Base-by-base conservation (phyloP, 2,888 invertebrate species). In the Coleophora deauratella region DNA sequence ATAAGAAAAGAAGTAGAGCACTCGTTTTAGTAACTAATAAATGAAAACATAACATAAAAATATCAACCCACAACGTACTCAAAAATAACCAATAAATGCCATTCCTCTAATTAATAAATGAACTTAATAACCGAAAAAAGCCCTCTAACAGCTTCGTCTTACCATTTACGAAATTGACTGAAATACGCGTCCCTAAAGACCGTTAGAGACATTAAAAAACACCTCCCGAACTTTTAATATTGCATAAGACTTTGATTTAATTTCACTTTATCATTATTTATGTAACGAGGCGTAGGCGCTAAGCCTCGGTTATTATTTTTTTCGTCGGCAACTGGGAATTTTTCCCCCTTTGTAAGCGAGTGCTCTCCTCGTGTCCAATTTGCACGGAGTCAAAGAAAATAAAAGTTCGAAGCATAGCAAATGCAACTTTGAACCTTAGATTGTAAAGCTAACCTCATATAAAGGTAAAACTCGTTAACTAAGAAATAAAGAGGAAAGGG, bases 251-350 rank as follows among this genome's bases (percentile, higher is more conserved):
- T 79, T 82, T 82, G 84, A 85, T 85, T 84, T 85, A 85, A 85
- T 84, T 85, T 82, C 77, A 73, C 67, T 85, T 85, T 84, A 85
- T 84, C 80, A 82, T 85, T 85, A 85, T 85, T 85, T 84, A 85
- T 85, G 85, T 75, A 81, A 72, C 74, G 65, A 69, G 66, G 68
- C 71, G 59, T 64, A 66, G 73, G 72, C 79, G 79, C 73, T 81
- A 80, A 84, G 79, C 65, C 73, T 52, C 63, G 60, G 69, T 72
- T 81, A 73, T 80, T 79, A 68, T 77, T 73, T 68, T 21, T 82
- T 74, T 72, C 64, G 52, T 46, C 49, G 54, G 55, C 51, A 47
- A 59, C 55, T 60, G 64, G 67, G 66, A 61, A 42, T 50, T 46
- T 45, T 52, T 55, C 73, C 79, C 76, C 75, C 69, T 55, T 47